Base-by-base conservation (phyloP, 1,140 invertebrate genomes). In the Triops cancriformis region DNA sequence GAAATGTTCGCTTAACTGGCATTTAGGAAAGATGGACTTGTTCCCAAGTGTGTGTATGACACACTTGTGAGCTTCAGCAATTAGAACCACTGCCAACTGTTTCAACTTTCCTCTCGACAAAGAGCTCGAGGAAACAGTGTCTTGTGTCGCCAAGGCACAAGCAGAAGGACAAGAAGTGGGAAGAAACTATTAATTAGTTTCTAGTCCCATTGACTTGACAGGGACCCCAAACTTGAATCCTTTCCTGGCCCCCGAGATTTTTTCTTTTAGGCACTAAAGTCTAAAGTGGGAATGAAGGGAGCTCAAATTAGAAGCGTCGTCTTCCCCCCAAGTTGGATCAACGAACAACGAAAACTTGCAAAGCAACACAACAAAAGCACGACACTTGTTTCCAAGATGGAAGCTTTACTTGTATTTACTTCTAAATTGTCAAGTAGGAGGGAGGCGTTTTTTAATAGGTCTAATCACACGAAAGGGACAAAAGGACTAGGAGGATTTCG, bases 151-250 rank as follows among this genome's bases (percentile, higher is more conserved):
- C 11, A 18, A 64, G 51, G 51, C 51, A 64, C 51, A 64, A 18
- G 23, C 51, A 64, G 7, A 6, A 64, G 14, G 23, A 5, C 51
- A 23, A 64, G 51, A 64, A 23, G 23, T 23, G 51, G 14, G 51
- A 64, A 23, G 51, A 64, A 64, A 64, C 51, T 64, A 64, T 64
- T 64, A 64, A 64, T 64, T 64, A 64, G 51, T 64, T 64, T 64
- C 51, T 23, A 12, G 51, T 64, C 51, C 51, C 23, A 64, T 64
- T 64, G 45, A 64, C 45, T 64, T 23, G 7, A 2, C 45, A 64
- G 45, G 45, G 45, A 23, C 45, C 31, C 31, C 14, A 64, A 64
- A 64, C 45, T 64, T 64, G 45, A 64, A 23, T 64, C 23, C 23
- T 64, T 23, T 23, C 45, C 5, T 64, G 6, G n/a, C n/a, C 45